Conservation (phyloP, 1,140 invertebrate species). For the Centruroides sculpturatus region DNA sequence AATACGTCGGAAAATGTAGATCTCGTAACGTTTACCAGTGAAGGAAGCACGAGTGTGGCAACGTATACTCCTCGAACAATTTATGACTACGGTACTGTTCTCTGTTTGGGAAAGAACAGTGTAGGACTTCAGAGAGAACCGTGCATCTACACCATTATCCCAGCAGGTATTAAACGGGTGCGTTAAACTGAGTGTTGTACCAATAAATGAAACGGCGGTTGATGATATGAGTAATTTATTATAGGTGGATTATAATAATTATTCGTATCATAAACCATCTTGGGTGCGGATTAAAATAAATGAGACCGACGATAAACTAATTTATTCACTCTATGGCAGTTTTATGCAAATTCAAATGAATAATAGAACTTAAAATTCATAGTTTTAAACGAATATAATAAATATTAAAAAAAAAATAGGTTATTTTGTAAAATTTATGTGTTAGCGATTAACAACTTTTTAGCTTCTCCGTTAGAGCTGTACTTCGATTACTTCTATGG, state of each 20-base stretch:
- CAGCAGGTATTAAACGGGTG: constrained; percentile 15
- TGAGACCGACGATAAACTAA: not conserved
- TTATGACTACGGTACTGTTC: constrained; percentile 49
- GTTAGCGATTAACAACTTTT: no score
- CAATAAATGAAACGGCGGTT: not conserved
- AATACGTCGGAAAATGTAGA: constrained; percentile 76
- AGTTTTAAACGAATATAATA: not conserved
- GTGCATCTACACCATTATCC: constrained; percentile 17
- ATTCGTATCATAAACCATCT: not conserved
- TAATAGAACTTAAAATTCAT: not conserved
- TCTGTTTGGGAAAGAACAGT: constrained; percentile 17
- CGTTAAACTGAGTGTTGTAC: not conserved
- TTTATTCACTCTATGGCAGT: not conserved
- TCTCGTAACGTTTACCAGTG: constrained; percentile 32
- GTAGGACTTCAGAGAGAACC: constrained; percentile 16
- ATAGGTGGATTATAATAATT: not conserved
- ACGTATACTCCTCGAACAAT: constrained; percentile 44
- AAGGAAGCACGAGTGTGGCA: constrained; percentile 39
- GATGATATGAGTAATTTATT: not conserved
- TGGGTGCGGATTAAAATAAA: not conserved
- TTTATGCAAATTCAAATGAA: not conserved
- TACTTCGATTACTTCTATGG: no score
- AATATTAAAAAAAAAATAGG: not conserved
- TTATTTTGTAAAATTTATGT: not conserved
- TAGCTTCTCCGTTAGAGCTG: no score